Evolutionary conservation across 2,888 invertebrate species (phyloP).

Genomic region (Trichogramma dendrolimi): DNA sequence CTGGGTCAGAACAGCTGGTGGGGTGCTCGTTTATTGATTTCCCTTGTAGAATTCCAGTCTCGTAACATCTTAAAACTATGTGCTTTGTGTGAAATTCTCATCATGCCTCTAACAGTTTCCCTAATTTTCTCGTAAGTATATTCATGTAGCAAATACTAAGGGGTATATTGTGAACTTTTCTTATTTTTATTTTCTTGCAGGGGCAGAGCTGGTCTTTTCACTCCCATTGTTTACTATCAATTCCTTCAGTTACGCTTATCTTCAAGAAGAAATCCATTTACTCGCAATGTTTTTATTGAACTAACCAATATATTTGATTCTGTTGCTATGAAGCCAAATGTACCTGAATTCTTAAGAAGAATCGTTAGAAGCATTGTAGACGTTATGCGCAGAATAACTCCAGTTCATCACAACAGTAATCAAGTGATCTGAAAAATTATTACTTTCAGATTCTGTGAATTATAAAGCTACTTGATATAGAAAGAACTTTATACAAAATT

Average conservation of each 20-base stretch:
- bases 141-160: conserved; percentile 1
- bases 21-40: conserved; percentile 80
- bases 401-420: conserved; percentile 42
- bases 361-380: conserved; percentile 61
- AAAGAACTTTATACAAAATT: no score
- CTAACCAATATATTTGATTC: conserved; percentile 70
- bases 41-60: conserved; percentile 86
- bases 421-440: conserved; percentile 11
- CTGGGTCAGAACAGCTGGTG: conserved; percentile 90
- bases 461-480: neutral
- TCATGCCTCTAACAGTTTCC: conserved; percentile 78
- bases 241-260: conserved; percentile 89
- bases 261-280: conserved; percentile 93
- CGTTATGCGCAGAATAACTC: conserved; percentile 75
- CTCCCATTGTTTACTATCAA: conserved; percentile 95
- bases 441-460: conserved; percentile 5
- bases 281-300: conserved; percentile 87
- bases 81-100: conserved; percentile 88
- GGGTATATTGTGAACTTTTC: neutral
- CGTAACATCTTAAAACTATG: conserved; percentile 84
- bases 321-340: conserved; percentile 63
- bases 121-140: conserved; percentile 80
- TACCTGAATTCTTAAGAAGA: conserved; percentile 65
- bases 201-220: conserved; percentile 83
- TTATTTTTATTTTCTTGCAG: conserved; percentile 55